Evolutionary conservation across 92 coral and sea anemone species (phyloP), one percentile per base, ranked within the genome.

Genomic region (Umimayanthus chanpuru): DNA sequence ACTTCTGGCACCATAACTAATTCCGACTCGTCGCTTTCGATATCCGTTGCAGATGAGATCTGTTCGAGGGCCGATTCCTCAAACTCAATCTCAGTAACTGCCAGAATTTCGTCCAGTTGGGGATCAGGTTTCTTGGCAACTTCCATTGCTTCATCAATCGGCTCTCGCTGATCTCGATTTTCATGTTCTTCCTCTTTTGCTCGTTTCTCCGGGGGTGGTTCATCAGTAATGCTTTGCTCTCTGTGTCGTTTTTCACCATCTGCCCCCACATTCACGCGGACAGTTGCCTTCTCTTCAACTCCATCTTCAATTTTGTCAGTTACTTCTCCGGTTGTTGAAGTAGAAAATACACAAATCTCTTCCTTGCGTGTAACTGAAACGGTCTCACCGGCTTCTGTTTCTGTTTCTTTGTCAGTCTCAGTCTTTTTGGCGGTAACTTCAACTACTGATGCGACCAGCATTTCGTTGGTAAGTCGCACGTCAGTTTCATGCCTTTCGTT

Each of bases 31-130:
- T 83, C 68, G 4, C 21, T 73, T 26, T 39, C 44, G 18, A 26
- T 50, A 32, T 68, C 87, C 41, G 14, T 44, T 39, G 78, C 15
- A 8, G 76, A 38, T 68, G 58, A 18, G 41, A 26, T 29, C 43
- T 71, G 64, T 6, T 68, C 43, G 5, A 68, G 66, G 8, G 67
- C n/a, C 29, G 67, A 70, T 83, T 83, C 78, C 4, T 68, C 77
- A 50, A 83, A 83, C 25, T 83, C 87, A 5, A 83, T 83, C 77
- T 83, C 87, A 25, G 87, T 71, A 28, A 83, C 87, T 28, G 87
- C 87, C 14, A 83, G 26, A 67, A 83, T 18, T 21, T 83, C 77
- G 64, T 83, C 66, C 11, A 83, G 65, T 36, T 83, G 76, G 25
- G 66, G 78, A 26, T 44, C 66, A 44, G 64, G 40, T 28, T 70